Conservation (phyloP, 2,113 vertebrate genomes). For the Catharus bicknelli region DNA sequence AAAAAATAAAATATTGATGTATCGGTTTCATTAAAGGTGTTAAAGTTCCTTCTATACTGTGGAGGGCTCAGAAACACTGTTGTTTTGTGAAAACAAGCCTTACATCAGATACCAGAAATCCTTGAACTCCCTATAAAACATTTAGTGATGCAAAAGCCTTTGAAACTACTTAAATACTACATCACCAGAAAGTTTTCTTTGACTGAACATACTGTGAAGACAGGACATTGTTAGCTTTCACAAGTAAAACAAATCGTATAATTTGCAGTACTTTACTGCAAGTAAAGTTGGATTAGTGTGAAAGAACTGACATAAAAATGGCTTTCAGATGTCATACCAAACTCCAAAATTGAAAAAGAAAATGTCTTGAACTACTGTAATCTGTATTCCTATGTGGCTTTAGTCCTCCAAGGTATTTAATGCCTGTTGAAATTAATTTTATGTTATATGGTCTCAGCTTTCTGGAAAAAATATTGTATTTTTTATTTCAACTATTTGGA, state of each 20-base stretch:
- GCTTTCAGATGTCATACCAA: conserved; percentile 10
- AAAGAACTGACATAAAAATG: conserved; percentile 7
- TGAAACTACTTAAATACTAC: neutral
- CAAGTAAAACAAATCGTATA: neutral
- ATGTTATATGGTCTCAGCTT: neutral
- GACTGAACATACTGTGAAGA: neutral
- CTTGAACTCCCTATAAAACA: neutral
- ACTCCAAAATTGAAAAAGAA: neutral
- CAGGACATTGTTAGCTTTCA: neutral
- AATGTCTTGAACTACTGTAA: neutral
- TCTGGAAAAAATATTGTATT: neutral
- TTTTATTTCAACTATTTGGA: conserved; percentile 1
- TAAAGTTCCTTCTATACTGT: neutral
- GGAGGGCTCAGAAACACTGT: neutral
- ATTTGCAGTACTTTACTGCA: conserved; percentile 1
- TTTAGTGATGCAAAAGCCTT: neutral
- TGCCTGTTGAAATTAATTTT: conserved; percentile 15
- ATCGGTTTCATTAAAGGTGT: neutral
- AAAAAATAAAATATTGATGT: neutral
- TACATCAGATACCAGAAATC: neutral
- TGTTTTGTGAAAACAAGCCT: neutral
- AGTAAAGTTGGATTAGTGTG: neutral
- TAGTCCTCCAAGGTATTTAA: neutral
- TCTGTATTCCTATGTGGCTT: neutral
- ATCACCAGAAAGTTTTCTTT: neutral